These are phyloP conservation scores for Sepioteuthis lessoniana DNA, from an alignment of 2,888 invertebrate genomes.

Conservation along the genomic window DNA sequence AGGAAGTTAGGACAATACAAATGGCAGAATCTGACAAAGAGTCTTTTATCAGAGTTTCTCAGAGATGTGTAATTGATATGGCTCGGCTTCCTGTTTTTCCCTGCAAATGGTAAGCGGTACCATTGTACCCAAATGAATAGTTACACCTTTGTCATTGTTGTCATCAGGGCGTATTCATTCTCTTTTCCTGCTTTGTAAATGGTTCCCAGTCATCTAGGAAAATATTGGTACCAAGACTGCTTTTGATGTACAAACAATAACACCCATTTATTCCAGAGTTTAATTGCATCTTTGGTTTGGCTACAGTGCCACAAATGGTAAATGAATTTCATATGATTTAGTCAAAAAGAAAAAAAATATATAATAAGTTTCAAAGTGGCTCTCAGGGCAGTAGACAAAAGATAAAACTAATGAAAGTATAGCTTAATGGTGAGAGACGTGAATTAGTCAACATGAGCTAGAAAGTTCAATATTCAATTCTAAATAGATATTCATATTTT, in stretches of 20 bases:
- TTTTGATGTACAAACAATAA: constrained; percentile 12
- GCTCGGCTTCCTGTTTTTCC: background rate
- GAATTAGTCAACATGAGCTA: background rate
- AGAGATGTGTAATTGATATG: constrained; percentile 1
- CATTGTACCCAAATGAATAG: background rate
- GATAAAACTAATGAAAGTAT: background rate
- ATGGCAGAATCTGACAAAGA: background rate
- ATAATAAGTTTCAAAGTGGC: background rate
- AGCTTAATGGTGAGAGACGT: background rate
- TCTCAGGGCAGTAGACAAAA: background rate
- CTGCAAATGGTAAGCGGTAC: background rate
- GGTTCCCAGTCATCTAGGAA: background rate
- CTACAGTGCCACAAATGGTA: background rate
- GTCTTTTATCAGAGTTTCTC: background rate
- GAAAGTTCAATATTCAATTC: no score
- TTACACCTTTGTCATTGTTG: background rate
- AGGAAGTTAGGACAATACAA: background rate
- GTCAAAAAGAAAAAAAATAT: background rate
- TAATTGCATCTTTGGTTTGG: background rate
- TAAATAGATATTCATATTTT: no score
- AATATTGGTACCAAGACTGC: background rate
- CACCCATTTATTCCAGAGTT: background rate
- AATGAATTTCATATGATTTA: background rate
- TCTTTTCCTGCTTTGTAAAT: background rate
- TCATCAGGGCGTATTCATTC: background rate